Percentiles rank a stretch among this genome's conserved stretches.
Evolutionary conservation across 64 coral and sea anemone species (phyloP).

Genomic region (Cladopsammia gracilis): DNA sequence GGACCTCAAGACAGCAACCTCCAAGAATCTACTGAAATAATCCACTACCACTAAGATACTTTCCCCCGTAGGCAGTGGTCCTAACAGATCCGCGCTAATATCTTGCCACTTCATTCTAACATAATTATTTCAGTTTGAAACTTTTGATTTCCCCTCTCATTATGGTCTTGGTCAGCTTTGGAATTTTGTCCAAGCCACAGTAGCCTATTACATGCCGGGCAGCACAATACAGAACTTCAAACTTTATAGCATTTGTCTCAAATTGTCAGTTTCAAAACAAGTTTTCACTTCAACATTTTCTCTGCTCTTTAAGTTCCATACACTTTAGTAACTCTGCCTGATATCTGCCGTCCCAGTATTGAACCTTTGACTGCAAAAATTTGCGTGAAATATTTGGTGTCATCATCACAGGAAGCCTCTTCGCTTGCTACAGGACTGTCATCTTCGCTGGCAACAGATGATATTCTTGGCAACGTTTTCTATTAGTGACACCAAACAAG

Average conservation of each 20-base stretch:
- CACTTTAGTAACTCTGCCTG: neutral
- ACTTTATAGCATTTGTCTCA: neutral
- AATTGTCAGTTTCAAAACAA: conserved; percentile 10
- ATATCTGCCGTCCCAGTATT: neutral
- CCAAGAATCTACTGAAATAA: too few relatives aligned
- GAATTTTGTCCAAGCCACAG: neutral
- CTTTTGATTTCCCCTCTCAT: neutral
- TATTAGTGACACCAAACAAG: neutral
- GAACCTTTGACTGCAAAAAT: neutral
- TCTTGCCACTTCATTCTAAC: neutral
- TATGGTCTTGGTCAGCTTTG: neutral
- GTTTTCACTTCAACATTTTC: neutral
- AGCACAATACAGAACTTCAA: neutral
- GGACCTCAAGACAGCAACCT: too few relatives aligned
- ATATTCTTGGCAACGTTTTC: neutral
- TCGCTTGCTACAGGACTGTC: neutral
- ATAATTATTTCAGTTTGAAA: neutral
- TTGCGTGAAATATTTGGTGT: neutral
- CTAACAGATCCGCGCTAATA: too few relatives aligned
- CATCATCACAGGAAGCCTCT: neutral
- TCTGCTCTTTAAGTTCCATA: neutral
- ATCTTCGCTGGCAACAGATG: neutral
- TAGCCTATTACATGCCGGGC: neutral
- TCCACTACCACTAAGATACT: too few relatives aligned
- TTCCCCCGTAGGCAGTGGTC: too few relatives aligned